Conservation (phyloP, 2,113 vertebrate species). For the Motacilla tschutschensis region DNA sequence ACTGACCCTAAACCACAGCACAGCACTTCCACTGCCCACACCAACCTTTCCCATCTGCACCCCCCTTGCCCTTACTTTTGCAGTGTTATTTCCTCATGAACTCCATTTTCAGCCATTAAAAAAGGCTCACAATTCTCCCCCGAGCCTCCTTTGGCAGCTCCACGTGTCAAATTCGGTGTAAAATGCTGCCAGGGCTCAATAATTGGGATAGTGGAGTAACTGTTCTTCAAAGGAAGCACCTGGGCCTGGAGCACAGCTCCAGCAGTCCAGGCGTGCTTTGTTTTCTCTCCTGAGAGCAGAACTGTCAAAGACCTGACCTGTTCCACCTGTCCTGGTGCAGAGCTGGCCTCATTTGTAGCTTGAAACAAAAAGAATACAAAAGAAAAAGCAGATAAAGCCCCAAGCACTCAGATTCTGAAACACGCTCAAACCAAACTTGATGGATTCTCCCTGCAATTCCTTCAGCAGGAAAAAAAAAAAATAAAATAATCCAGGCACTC, state of each 20-base stretch:
- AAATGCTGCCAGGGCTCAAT: not conserved
- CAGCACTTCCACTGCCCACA: not conserved
- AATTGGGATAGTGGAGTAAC: fast-evolving
- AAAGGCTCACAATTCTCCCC: not conserved
- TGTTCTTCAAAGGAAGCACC: not conserved
- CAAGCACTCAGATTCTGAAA: not conserved
- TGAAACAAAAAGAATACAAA: not conserved
- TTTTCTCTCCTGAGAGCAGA: not conserved
- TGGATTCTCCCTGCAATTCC: not conserved
- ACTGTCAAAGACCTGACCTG: fast-evolving
- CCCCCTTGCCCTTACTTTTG: not conserved
- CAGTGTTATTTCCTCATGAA: not conserved
- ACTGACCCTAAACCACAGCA: not conserved
- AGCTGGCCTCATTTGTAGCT: not conserved
- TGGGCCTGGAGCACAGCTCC: fast-evolving
- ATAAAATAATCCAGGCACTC: no score
- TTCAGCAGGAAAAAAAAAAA: not conserved
- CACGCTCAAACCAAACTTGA: not conserved
- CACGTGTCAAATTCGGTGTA: not conserved
- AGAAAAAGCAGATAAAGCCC: not conserved
- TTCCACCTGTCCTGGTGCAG: fast-evolving
- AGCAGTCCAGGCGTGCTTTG: not conserved
- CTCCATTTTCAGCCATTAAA: not conserved
- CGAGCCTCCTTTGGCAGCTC: not conserved
- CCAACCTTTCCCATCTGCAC: not conserved